phyloP scores from a whole-genome alignment of 2,888 invertebrate genomes.

The Pyrgus malvae region DNA sequence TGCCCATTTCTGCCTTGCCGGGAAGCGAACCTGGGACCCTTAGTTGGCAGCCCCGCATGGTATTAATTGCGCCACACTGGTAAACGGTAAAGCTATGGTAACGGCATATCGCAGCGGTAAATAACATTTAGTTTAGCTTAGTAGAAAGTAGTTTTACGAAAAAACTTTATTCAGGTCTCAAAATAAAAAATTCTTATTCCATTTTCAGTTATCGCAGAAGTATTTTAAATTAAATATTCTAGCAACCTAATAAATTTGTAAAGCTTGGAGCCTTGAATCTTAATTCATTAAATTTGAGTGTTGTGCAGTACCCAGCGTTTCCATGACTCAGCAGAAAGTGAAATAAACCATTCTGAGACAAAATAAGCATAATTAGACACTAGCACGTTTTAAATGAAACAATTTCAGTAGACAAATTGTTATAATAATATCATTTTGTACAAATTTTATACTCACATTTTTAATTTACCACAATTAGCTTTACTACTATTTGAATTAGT shows the following conservation, averaged over 20 bases:
- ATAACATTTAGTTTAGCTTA: no score
- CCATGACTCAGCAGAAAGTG: constrained; percentile 17
- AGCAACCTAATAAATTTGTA: constrained; percentile 12
- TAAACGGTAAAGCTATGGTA: no score
- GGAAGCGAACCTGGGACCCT: no score
- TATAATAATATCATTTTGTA: not conserved
- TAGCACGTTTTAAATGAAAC: constrained; percentile 7
- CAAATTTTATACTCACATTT: no score
- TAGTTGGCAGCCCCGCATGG: no score
- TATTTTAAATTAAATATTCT: constrained; percentile 12
- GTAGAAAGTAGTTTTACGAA: no score
- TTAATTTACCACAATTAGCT: no score
- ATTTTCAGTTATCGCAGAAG: not conserved
- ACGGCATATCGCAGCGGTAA: no score
- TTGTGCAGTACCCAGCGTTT: constrained; percentile 21
- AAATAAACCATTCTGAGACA: constrained; percentile 13
- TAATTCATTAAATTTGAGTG: constrained; percentile 24
- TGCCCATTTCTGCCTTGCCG: no score
- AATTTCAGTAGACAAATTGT: not conserved
- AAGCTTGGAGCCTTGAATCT: constrained; percentile 17
- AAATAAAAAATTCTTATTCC: not conserved
- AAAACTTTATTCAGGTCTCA: no score
- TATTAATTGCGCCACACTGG: no score
- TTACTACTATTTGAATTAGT: no score
- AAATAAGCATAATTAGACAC: constrained; percentile 19